phyloP scores from a whole-genome alignment of 2,888 invertebrate genomes.

The Marronus borbonicus region DNA sequence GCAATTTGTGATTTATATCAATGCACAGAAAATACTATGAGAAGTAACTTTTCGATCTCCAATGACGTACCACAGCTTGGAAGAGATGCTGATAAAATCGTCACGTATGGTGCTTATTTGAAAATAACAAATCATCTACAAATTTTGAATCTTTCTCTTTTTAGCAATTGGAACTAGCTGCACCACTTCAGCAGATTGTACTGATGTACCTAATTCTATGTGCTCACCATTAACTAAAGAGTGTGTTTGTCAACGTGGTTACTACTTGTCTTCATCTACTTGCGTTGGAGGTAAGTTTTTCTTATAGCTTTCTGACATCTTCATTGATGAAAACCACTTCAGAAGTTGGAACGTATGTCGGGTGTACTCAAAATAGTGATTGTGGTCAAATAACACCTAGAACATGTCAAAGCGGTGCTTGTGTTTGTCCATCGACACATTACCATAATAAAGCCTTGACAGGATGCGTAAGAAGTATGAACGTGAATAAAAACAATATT shows the following conservation, averaged over 20 bases:
- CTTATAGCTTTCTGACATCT: neutral
- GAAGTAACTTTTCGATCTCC: neutral
- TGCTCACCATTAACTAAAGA: constrained; percentile 48
- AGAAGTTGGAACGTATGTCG: constrained; percentile 41
- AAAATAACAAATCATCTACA: neutral
- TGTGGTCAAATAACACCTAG: constrained; percentile 14
- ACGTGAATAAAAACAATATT: neutral
- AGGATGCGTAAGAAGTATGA: constrained; percentile 38
- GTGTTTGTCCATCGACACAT: constrained; percentile 39
- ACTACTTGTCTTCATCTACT: constrained; percentile 18
- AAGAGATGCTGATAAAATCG: neutral
- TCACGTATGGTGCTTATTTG: constrained; percentile 4
- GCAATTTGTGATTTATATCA: constrained; percentile 16
- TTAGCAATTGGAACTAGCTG: constrained; percentile 40
- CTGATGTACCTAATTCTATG: constrained; percentile 28
- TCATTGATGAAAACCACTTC: neutral
- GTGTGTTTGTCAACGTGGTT: constrained; percentile 47
- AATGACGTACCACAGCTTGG: neutral
- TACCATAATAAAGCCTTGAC: constrained; percentile 36
- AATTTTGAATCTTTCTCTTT: neutral
- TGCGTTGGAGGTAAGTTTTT: constrained; percentile 43
- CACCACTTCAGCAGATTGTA: constrained; percentile 34
- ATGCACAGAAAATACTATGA: neutral
- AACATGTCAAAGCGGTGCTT: constrained; percentile 30
- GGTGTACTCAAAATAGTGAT: constrained; percentile 29